Evolutionary conservation across 1,140 invertebrate genomes (phyloP).

Genomic region (Drosophila lini): DNA sequence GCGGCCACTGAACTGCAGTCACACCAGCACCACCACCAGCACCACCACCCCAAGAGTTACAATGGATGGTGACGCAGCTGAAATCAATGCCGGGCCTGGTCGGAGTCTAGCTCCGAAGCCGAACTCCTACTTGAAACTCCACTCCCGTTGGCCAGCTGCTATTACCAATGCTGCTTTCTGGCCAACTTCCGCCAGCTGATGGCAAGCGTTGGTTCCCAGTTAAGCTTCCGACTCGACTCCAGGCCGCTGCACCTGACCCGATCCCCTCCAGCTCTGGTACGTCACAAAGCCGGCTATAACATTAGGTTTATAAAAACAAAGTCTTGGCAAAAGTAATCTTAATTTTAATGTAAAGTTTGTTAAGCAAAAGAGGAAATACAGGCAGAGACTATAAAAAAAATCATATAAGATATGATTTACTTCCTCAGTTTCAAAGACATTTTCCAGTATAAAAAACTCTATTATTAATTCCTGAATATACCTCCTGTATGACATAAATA

Average conservation of each 20-base stretch:
- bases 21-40: slow-evolving; percentile 7
- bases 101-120: neutral
- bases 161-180: slow-evolving; percentile 10
- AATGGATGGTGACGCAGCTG: slow-evolving; percentile 75
- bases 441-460: neutral
- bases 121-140: slow-evolving; percentile 29
- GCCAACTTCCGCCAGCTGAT: slow-evolving; percentile 70
- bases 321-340: neutral
- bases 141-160: slow-evolving; percentile 34
- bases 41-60: slow-evolving; percentile 28
- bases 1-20: slow-evolving; percentile 38
- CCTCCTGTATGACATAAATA: neutral
- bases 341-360: neutral
- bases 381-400: neutral
- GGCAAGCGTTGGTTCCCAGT: slow-evolving; percentile 4
- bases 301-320: neutral
- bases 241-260: slow-evolving; percentile 34
- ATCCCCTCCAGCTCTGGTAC: neutral
- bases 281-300: neutral
- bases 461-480: too few relatives aligned
- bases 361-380: neutral
- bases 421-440: neutral
- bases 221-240: slow-evolving; percentile 51
- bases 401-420: neutral
- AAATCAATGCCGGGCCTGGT: slow-evolving; percentile 64